Base-by-base conservation (phyloP, 2,888 invertebrate species). In the Petrolisthes cinctipes region DNA sequence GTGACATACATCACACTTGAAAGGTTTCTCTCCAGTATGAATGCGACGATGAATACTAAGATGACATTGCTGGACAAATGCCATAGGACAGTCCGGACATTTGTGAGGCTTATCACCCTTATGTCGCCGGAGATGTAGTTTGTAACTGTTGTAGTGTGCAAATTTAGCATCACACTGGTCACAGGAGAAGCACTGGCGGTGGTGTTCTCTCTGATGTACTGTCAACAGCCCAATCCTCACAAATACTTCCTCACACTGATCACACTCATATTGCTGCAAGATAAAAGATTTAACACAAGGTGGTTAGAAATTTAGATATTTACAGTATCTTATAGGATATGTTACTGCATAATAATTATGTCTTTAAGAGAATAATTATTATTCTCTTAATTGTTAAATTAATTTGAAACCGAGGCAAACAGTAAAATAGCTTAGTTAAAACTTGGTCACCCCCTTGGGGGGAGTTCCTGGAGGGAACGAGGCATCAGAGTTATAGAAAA, bases 1-100 rank as follows among this genome's bases (percentile, higher is more conserved):
- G 11, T 84, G 54, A 80, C 90, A 90, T 14, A 89, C 51, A 20
- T 86, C 82, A 82, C 90, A 90, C 75, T 86, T 86, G 71, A 86
- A 90, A 73, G 90, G 90, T 80, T 90, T 90, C 73, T 90, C 90
- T 20, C 90, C 90, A 23, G 90, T 90, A 83, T 90, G 90, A 53
- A 79, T 82, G n/a, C 90, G 76, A 51, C 82, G 82, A 82, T 90
- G 90, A 54, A 89, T 83, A 73, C 88, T 85, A 5, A 90, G 80
- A 80, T 89, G 89, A 68, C 90, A 88, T 54, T 83, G 85, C 78
- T 90, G 90, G 17, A 87, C 88, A 76, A 90, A 90, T 6, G 88
- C 71, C 76, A 89, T 89, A 56, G 71, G 68, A 78, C 90, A 90
- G 75, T 82, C 78, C 6, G 61, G 56, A 76, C 90, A 90, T 57